Conservation (phyloP, 2,888 invertebrate species). For the Dryocosmus kuriphilus region DNA sequence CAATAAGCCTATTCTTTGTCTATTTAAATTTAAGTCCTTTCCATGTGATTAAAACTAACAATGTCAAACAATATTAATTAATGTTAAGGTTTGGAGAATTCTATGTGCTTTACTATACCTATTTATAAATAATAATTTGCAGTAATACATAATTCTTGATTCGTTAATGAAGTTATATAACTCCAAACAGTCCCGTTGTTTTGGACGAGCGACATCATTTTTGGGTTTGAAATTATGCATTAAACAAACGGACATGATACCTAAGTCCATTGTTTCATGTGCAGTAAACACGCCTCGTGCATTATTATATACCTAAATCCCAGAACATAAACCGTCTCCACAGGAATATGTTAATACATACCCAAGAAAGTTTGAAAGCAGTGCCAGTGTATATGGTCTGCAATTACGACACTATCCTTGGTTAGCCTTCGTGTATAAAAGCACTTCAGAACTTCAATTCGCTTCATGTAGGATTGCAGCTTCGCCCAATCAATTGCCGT, state of each 20-base stretch:
- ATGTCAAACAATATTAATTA: too few species aligned
- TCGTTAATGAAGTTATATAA: too few species aligned
- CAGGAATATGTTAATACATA: constrained; percentile 2
- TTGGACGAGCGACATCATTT: not conserved
- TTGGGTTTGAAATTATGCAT: not conserved
- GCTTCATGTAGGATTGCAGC: not conserved
- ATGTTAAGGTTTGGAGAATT: too few species aligned
- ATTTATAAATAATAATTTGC: too few species aligned
- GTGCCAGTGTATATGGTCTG: not conserved
- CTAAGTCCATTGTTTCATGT: not conserved
- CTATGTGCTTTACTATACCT: too few species aligned
- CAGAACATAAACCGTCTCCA: constrained; percentile 1
- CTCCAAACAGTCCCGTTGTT: too few species aligned
- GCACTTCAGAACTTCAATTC: not conserved
- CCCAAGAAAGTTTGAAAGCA: not conserved
- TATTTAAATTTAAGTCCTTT: too few species aligned
- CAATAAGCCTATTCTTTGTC: too few species aligned
- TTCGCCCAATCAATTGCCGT: not conserved
- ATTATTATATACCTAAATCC: constrained; percentile 2
- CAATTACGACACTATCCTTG: constrained; percentile 7
- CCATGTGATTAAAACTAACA: too few species aligned
- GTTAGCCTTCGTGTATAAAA: not conserved
- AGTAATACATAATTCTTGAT: too few species aligned
- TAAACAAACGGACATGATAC: not conserved
- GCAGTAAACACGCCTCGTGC: not conserved